Base-by-base conservation (phyloP, 2,888 invertebrate species). In the Graphium colonna region DNA sequence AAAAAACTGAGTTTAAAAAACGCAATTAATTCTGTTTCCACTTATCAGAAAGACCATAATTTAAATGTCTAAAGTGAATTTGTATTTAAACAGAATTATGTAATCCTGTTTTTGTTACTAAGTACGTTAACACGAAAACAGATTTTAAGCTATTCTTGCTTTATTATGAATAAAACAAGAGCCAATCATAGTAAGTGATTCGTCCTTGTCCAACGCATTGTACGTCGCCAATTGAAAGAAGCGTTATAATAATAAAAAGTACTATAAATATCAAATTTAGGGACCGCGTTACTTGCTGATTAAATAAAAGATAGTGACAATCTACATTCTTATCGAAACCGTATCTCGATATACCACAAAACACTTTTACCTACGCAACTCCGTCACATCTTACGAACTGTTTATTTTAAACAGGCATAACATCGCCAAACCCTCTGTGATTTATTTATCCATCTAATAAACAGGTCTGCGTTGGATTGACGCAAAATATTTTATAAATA, bases 111-210 rank as follows among this genome's bases (percentile, higher is more conserved):
- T 45, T 46, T 38, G 13, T 36, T 16, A 7, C 16, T 18, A 21
- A 12, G 18, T 18, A 9, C 8, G 5, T 17, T 17, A n/a, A 36
- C 5, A 21, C 21, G 21, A 21, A 5, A 5, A 5, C 21, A 21
- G 5, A 21, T 21, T 21, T 21, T 3, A 21, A 21, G 5, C 21
- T 21, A 21, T 21, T 21, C 21, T 3, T 21, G 21, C 21, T 21
- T 21, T 21, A 21, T 21, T 5, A 21, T 1, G 15, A 16, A 21
- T 26, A 45, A 48, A 45, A 43, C 40, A 49, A 41, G 13, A 36
- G 45, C 45, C 43, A 49, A 49, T 52, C 42, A 45, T 21, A 38
- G 17, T 41, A 41, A 44, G 31, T 45, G 21, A 31, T 51, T 39
- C 16, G 51, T 44, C 39, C 44, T 51, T 39, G 51, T 33, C 18